Evolutionary conservation across 2,888 invertebrate genomes (phyloP).

Genomic region (Thymelicus acteon): DNA sequence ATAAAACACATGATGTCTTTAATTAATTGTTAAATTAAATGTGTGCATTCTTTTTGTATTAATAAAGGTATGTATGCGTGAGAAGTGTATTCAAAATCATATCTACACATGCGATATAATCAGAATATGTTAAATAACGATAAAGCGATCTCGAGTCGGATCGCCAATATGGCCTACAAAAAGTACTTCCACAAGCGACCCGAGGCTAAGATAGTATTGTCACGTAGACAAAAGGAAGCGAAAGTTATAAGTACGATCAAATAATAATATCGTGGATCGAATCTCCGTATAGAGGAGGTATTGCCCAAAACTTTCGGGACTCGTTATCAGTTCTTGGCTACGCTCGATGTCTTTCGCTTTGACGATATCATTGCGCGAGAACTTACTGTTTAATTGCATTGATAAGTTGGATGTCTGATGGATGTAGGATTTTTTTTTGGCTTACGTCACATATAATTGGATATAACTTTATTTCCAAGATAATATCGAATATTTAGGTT

Average conservation of each 20-base stretch:
- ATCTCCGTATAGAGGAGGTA: background rate
- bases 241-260: conserved; percentile 6
- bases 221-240: conserved; percentile 10
- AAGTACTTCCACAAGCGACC: background rate
- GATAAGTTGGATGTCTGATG: background rate
- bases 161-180: background rate
- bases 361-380: background rate
- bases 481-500: background rate
- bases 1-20: no score
- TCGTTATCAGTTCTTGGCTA: background rate
- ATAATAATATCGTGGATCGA: conserved; percentile 3
- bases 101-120: no score
- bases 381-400: background rate
- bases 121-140: no score
- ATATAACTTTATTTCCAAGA: background rate
- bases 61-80: no score
- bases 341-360: background rate
- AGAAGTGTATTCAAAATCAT: no score
- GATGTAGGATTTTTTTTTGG: background rate
- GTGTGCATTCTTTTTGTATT: no score
- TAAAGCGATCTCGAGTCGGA: background rate
- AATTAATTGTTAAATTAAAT: no score
- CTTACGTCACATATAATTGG: background rate
- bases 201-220: background rate
- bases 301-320: background rate